Evolutionary conservation across 2,888 invertebrate species (phyloP).

Genomic region (Cyclophora punctaria): DNA sequence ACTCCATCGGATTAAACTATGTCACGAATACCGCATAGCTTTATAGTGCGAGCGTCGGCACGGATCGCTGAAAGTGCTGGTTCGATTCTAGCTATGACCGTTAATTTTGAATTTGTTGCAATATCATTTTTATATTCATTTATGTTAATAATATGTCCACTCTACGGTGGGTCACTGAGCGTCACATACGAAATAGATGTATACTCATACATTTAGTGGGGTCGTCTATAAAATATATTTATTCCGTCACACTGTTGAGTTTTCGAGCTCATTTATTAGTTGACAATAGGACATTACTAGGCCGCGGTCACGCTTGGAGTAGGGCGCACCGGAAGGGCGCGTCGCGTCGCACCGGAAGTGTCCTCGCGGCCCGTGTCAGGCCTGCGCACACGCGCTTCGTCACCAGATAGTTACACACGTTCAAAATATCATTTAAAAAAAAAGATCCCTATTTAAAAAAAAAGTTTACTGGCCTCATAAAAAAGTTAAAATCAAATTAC

Average conservation of each 20-base stretch:
- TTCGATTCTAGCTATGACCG: too few species aligned
- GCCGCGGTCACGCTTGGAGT: conserved; percentile 54
- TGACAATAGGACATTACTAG: conserved; percentile 53
- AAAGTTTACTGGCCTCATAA: too few species aligned
- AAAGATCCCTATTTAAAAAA: too few species aligned
- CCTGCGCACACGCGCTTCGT: conserved; percentile 50
- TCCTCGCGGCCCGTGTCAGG: conserved; percentile 60
- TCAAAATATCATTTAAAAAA: conserved; percentile 10
- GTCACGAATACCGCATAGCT: too few species aligned
- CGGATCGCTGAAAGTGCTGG: too few species aligned
- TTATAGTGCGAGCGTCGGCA: too few species aligned
- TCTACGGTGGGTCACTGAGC: neutral
- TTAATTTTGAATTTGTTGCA: too few species aligned
- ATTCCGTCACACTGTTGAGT: conserved; percentile 18
- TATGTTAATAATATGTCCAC: too few species aligned
- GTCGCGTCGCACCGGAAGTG: conserved; percentile 60
- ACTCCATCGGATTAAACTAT: too few species aligned
- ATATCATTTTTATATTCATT: too few species aligned
- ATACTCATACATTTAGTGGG: conserved; percentile 19
- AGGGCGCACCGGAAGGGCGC: conserved; percentile 68
- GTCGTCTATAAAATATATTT: conserved; percentile 5
- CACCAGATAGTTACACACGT: conserved; percentile 50
- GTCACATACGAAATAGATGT: neutral
- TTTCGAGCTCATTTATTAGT: conserved; percentile 54
- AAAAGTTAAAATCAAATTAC: too few species aligned